These are phyloP conservation scores for Karalla daura DNA, from an alignment of 2,797 vertebrate genomes.

Conservation along the genomic window DNA sequence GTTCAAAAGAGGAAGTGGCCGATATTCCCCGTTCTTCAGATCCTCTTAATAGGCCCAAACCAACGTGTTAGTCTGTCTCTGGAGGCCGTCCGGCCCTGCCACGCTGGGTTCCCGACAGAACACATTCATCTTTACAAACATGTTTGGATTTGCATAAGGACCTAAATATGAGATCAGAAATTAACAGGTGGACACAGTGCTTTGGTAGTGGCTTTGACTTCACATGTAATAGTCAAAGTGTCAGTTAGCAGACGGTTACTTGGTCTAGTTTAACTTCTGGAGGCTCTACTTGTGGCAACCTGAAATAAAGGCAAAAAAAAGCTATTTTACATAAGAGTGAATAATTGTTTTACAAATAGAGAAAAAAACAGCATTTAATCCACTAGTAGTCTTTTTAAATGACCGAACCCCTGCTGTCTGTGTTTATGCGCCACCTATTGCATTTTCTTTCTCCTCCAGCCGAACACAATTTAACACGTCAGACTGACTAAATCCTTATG, in stretches of 20 bases:
- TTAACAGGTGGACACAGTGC: not conserved
- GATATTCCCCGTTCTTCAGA: not conserved
- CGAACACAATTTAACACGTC: not conserved
- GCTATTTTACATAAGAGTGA: not conserved
- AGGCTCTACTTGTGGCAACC: not conserved
- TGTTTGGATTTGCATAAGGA: not conserved
- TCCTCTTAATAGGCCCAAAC: not conserved
- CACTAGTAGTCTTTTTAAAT: not conserved
- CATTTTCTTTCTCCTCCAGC: too few relatives aligned
- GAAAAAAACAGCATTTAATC: not conserved
- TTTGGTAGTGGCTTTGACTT: not conserved
- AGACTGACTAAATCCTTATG: not conserved
- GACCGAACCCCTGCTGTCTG: not conserved
- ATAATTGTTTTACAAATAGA: not conserved
- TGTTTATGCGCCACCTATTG: not conserved
- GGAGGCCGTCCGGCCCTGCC: fast-evolving
- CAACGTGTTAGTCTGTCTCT: not conserved
- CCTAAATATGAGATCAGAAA: not conserved
- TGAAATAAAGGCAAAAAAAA: not conserved
- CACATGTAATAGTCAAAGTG: not conserved
- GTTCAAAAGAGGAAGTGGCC: not conserved
- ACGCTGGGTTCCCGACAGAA: not conserved
- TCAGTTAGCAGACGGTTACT: not conserved
- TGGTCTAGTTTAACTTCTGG: not conserved
- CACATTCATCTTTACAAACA: not conserved